These are phyloP conservation scores for Ochotona princeps DNA, from an alignment of 2,113 vertebrate species.

Conservation along the genomic window DNA sequence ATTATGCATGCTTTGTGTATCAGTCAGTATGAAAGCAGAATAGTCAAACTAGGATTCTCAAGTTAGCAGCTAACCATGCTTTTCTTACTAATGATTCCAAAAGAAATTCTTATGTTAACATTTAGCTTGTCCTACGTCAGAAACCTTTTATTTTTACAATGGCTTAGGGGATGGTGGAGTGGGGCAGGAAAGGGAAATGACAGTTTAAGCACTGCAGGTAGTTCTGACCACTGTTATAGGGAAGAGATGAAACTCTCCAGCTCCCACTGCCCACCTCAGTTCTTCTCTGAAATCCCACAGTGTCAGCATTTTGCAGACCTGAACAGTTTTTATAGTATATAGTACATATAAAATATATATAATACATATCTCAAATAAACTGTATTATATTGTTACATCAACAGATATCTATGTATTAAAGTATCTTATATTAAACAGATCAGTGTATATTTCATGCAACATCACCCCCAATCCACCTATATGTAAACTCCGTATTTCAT, in stretches of 20 bases:
- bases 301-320: background rate
- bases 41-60: slow-evolving; percentile 31
- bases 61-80: background rate
- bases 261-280: background rate
- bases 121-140: background rate
- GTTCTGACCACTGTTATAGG: background rate
- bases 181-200: background rate
- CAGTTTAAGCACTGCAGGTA: background rate
- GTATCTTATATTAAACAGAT: background rate
- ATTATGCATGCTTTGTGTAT: slow-evolving; percentile 25
- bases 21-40: background rate
- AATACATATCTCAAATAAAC: too few species aligned
- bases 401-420: too few species aligned
- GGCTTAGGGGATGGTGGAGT: background rate
- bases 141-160: slow-evolving; percentile 40
- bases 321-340: background rate
- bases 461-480: background rate
- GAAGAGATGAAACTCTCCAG: background rate
- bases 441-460: background rate
- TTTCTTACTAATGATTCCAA: slow-evolving; percentile 60
- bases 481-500: slow-evolving; percentile 23
- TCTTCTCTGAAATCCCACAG: background rate
- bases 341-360: too few species aligned
- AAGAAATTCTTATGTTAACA: slow-evolving; percentile 50
- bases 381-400: too few species aligned